These are phyloP conservation scores for Digitonthophagus gazella DNA, from an alignment of 2,888 invertebrate genomes.

Conservation along the genomic window DNA sequence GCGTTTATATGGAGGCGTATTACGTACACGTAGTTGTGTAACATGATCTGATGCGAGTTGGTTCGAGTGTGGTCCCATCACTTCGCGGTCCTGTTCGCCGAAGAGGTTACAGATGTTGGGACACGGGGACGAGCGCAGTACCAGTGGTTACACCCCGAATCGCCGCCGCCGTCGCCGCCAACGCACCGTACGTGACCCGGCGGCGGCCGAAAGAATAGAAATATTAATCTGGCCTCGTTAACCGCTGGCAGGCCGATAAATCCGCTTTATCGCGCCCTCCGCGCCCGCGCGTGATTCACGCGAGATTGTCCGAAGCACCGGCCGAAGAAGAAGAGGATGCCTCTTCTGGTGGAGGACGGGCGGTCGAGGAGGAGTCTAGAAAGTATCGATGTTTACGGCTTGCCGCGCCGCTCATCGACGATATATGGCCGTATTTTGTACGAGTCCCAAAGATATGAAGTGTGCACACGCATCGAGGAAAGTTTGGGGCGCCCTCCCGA, in stretches of 20 bases:
- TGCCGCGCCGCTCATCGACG: background rate
- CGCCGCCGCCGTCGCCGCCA: background rate
- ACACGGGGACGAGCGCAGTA: background rate
- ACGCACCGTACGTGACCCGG: background rate
- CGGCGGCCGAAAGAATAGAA: conserved; percentile 10
- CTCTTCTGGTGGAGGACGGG: background rate
- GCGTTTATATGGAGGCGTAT: background rate
- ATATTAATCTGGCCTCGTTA: conserved; percentile 17
- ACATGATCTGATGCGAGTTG: background rate
- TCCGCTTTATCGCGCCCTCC: conserved; percentile 9
- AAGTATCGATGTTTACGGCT: conserved; percentile 14
- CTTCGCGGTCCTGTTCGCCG: conserved; percentile 3
- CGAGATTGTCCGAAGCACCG: background rate
- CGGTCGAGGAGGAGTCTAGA: background rate
- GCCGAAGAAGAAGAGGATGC: too few relatives aligned
- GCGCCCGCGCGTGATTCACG: background rate
- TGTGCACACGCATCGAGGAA: conserved; percentile 3
- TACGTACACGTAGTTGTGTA: background rate
- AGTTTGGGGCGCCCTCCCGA: background rate
- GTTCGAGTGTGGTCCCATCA: conserved; percentile 9
- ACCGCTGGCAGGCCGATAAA: conserved; percentile 13
- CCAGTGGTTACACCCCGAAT: conserved; percentile 9
- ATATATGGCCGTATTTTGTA: conserved; percentile 14
- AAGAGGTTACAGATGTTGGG: conserved; percentile 1
- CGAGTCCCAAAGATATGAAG: background rate